phyloP scores from a whole-genome alignment of 2,113 vertebrate species.

The Pycnonotus jocosus region DNA sequence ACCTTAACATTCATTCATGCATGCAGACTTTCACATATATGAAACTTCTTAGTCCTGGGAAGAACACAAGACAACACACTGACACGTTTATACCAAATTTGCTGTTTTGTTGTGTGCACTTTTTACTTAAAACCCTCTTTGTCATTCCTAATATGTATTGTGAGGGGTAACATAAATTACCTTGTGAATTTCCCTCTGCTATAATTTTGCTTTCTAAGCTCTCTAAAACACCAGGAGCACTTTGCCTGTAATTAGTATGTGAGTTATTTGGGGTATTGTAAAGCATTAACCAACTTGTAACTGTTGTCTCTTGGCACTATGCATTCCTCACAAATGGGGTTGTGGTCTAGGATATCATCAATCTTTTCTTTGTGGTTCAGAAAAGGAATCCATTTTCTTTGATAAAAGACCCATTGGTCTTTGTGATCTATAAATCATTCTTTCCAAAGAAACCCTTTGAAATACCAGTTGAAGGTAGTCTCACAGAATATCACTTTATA shows the following conservation, averaged over 20 bases:
- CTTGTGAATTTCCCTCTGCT: not conserved
- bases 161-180: not conserved
- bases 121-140: not conserved
- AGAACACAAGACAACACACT: not conserved
- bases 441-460: conserved; percentile 66
- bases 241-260: conserved; percentile 6
- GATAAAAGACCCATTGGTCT: conserved; percentile 69
- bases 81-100: not conserved
- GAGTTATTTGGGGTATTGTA: not conserved
- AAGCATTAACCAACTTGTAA: conserved; percentile 3
- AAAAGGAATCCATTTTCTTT: conserved; percentile 73
- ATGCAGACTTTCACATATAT: not conserved
- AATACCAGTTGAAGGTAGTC: conserved; percentile 68
- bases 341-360: conserved; percentile 60
- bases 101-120: not conserved
- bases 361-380: conserved; percentile 68
- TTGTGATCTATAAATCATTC: conserved; percentile 76
- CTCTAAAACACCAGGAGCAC: not conserved
- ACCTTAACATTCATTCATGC: not conserved
- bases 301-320: conserved; percentile 47
- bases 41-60: not conserved
- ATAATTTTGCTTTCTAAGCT: not conserved
- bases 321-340: conserved; percentile 46
- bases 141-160: not conserved
- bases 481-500: conserved; percentile 58